Percentiles rank a stretch among this genome's conserved stretches.
Evolutionary conservation across 2,888 invertebrate genomes (phyloP).

Genomic region (Apoderus coryli): DNA sequence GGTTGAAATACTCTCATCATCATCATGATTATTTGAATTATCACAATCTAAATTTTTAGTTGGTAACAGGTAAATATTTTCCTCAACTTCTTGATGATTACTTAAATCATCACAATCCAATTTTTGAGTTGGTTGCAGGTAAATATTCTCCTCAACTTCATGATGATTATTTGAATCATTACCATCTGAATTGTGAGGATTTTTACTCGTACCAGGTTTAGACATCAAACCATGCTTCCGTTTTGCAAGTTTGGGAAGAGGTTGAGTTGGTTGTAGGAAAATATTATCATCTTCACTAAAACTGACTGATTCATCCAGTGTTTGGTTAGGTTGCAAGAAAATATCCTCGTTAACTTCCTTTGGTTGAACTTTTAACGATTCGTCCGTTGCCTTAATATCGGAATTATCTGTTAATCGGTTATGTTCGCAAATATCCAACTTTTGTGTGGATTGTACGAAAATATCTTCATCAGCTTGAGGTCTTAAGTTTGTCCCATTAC

Average conservation of each 20-base stretch:
- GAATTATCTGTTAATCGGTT: no score
- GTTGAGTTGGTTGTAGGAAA: constrained; percentile 12
- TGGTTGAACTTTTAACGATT: no score
- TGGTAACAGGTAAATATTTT: constrained; percentile 10
- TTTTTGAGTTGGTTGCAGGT: constrained; percentile 10
- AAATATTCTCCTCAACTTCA: constrained; percentile 8
- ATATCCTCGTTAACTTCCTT: no score
- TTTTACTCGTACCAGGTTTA: no score
- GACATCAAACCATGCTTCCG: no score
- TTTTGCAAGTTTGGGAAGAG: constrained; percentile 5
- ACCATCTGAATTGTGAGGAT: neutral
- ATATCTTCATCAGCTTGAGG: no score
- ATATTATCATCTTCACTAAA: constrained; percentile 9
- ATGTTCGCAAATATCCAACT: no score
- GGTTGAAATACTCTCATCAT: constrained; percentile 3
- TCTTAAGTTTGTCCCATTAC: no score
- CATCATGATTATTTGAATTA: neutral
- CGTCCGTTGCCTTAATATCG: no score
- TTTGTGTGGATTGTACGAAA: no score
- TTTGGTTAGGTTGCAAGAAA: no score
- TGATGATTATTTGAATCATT: neutral
- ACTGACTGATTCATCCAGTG: no score
- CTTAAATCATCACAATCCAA: constrained; percentile 1
- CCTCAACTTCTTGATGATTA: constrained; percentile 1
- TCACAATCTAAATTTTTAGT: constrained; percentile 9